Evolutionary conservation across 2,797 vertebrate species (phyloP).

Genomic region (Perodicticus potto): DNA sequence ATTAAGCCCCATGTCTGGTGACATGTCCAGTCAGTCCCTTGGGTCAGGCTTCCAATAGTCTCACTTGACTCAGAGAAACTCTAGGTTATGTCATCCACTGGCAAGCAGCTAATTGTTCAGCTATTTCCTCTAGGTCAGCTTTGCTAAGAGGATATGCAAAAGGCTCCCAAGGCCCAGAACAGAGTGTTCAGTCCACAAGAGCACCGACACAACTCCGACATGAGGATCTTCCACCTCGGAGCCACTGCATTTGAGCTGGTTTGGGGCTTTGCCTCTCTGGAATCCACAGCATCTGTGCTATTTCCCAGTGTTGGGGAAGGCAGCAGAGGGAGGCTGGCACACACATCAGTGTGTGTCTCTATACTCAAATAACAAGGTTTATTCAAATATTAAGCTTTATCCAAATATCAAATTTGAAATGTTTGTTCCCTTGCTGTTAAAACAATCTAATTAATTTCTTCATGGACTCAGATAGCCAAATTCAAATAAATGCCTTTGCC

Average conservation of each 20-base stretch:
- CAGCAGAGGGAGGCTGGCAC: neutral
- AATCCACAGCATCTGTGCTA: neutral
- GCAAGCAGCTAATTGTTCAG: neutral
- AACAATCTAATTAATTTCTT: neutral
- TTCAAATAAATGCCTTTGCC: neutral
- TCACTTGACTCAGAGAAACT: neutral
- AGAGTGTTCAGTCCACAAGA: neutral
- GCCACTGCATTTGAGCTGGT: neutral
- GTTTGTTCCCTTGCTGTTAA: neutral
- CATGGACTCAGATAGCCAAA: neutral
- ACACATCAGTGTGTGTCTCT: neutral
- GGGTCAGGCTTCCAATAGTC: neutral
- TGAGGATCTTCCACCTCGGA: neutral
- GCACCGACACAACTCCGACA: neutral
- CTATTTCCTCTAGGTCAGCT: neutral
- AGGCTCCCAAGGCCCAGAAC: neutral
- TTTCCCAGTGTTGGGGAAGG: neutral
- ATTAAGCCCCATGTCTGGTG: neutral
- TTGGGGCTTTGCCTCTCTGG: neutral
- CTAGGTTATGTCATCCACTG: neutral
- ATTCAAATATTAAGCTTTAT: neutral
- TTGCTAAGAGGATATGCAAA: neutral
- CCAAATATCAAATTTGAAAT: neutral
- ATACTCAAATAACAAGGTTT: neutral
- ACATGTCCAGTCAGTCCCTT: neutral